Evolutionary conservation across 2,888 invertebrate species (phyloP), one percentile per base, ranked within the genome.

Genomic region (Drosophila incognita): DNA sequence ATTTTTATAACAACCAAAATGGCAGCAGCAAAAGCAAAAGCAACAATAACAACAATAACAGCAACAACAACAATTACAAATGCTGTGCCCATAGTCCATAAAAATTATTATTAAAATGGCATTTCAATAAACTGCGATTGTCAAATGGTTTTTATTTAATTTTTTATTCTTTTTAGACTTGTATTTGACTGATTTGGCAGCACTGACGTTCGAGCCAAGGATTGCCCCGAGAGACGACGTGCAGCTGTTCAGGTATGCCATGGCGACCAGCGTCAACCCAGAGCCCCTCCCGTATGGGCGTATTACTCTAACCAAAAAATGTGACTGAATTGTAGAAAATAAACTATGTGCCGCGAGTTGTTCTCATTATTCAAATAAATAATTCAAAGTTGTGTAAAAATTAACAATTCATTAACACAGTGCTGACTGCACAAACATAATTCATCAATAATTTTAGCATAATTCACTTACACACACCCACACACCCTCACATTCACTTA

Each of bases 201-300:
- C 35, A 33, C 42, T 81, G 77, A 78, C 82, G 82, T 66, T 48
- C 46, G 52, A 51, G 38, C 53, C 54, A 51, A 82, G 84, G 78
- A 83, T 86, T 70, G 68, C 46, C 63, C 57, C 48, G 24, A 29
- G 69, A 49, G 82, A 31, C 81, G 88, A 85, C 85, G 85, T 85
- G 85, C 86, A 85, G 27, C 64, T 83, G 72, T 58, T 68, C 85
- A 85, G 86, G 88, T 85, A 82, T 69, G 77, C 86, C 67, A 77
- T 69, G 67, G 64, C 73, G 64, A 8, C 48, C 40, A 27, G 10
- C 7, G 4, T 3, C 38, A 61, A 21, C 35, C 7, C 15, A 8
- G 15, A 15, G 46, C 46, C 24, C 24, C 46, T 46, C 15, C 24
- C 24, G 2, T 46, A 4, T 24, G n/a, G 18, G 27, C 40, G 52